A percentile compares a stretch with the other conserved stretches of the same genome.
Conservation (phyloP, 2,113 vertebrate species). For the Catharus bicknelli region DNA sequence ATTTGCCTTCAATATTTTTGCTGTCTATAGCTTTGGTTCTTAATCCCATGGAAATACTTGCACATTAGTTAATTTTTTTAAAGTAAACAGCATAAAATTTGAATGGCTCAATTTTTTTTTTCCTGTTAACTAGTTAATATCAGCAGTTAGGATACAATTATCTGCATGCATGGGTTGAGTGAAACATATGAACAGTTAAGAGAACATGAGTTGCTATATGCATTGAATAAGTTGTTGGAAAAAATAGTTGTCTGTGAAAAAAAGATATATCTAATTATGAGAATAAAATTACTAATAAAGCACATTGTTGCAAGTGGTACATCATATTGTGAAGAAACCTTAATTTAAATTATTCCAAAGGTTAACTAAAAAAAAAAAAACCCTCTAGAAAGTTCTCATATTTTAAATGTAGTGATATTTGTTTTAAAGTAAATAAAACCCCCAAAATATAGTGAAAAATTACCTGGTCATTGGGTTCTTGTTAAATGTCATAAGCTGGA, state of each 20-base stretch:
- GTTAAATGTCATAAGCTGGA: background rate
- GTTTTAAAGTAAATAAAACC: background rate
- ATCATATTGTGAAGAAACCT: background rate
- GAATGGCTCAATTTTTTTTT: background rate
- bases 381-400: fast-evolving
- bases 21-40: background rate
- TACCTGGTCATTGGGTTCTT: background rate
- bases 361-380: background rate
- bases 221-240: background rate
- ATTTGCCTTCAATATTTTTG: background rate
- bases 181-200: background rate
- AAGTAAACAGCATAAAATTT: background rate
- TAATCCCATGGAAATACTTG: background rate
- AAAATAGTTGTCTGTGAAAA: background rate
- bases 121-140: background rate
- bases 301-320: background rate
- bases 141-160: background rate
- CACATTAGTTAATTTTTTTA: background rate
- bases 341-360: background rate
- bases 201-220: background rate
- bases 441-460: background rate
- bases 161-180: background rate
- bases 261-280: background rate
- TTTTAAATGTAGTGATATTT: background rate
- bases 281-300: background rate